These are phyloP conservation scores for Nipponacmea schrenckii DNA, from an alignment of 2,888 invertebrate genomes.

Conservation along the genomic window DNA sequence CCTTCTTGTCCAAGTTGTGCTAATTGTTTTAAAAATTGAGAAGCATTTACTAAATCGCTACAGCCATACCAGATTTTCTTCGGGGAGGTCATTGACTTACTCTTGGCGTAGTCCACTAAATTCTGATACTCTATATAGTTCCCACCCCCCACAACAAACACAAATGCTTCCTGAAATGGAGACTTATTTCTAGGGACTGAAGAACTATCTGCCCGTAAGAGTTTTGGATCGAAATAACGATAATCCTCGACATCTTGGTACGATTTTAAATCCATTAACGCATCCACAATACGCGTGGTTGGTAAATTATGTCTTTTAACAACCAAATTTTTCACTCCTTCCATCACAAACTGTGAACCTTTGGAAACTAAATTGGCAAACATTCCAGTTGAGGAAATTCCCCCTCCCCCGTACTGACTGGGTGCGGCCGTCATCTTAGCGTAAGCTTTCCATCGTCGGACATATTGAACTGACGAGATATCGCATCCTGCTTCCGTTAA, in stretches of 20 bases:
- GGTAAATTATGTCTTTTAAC: conserved; percentile 97
- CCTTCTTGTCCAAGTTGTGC: conserved; percentile 43
- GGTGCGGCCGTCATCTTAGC: conserved; percentile 80
- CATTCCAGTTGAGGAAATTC: conserved; percentile 95
- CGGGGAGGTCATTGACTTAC: conserved; percentile 72
- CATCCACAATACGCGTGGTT: conserved; percentile 91
- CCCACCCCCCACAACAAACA: conserved; percentile 74
- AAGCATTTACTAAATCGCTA: conserved; percentile 91
- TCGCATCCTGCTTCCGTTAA: conserved; percentile 86
- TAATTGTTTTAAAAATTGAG: conserved; percentile 89
- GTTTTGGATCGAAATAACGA: conserved; percentile 94
- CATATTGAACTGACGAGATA: conserved; percentile 84
- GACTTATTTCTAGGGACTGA: conserved; percentile 62
- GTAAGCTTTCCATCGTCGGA: conserved; percentile 92
- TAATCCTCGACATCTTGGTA: conserved; percentile 86
- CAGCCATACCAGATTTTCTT: conserved; percentile 94
- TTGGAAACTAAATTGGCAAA: conserved; percentile 97
- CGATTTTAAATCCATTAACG: conserved; percentile 83
- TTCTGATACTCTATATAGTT: conserved; percentile 99
- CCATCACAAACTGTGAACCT: conserved; percentile 98
- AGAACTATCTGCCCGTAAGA: conserved; percentile 75
- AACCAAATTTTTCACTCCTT: conserved; percentile 98
- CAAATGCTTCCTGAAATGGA: conserved; percentile 67
- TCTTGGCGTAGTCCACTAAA: conserved; percentile 92
- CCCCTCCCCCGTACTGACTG: conserved; percentile 80